phyloP scores from a whole-genome alignment of 2,113 vertebrate genomes.

The Sylvia atricapilla region DNA sequence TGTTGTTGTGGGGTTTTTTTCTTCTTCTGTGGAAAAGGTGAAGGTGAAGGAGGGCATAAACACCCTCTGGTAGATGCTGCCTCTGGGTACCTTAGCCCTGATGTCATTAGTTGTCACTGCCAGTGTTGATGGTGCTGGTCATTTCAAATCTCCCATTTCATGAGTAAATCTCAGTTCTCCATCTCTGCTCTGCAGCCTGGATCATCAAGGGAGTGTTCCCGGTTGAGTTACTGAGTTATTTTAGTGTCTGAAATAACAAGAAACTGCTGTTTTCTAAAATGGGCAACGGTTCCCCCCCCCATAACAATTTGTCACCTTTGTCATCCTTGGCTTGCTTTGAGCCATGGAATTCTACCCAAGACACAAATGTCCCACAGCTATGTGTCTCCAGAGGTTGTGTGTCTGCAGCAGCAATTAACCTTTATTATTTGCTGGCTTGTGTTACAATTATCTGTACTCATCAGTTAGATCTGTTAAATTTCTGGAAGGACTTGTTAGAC shows the following conservation, averaged over 20 bases:
- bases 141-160: background rate
- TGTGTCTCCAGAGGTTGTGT: background rate
- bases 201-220: background rate
- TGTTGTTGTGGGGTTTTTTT: background rate
- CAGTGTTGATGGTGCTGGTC: background rate
- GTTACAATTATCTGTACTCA: background rate
- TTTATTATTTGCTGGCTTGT: background rate
- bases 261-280: background rate
- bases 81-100: background rate
- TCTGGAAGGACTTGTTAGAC: background rate
- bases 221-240: background rate
- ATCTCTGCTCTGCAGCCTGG: fast-evolving
- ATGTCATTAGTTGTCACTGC: background rate
- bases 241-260: background rate
- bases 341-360: background rate
- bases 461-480: background rate
- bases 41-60: background rate
- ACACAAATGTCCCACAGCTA: background rate
- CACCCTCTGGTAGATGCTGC: background rate
- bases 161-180: background rate
- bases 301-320: background rate
- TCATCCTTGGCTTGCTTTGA: background rate
- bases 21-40: background rate
- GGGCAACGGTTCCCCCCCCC: background rate
- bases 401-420: conserved; percentile 12